These are phyloP conservation scores for Dreissena polymorpha DNA, from an alignment of 1,140 invertebrate genomes.

Conservation along the genomic window DNA sequence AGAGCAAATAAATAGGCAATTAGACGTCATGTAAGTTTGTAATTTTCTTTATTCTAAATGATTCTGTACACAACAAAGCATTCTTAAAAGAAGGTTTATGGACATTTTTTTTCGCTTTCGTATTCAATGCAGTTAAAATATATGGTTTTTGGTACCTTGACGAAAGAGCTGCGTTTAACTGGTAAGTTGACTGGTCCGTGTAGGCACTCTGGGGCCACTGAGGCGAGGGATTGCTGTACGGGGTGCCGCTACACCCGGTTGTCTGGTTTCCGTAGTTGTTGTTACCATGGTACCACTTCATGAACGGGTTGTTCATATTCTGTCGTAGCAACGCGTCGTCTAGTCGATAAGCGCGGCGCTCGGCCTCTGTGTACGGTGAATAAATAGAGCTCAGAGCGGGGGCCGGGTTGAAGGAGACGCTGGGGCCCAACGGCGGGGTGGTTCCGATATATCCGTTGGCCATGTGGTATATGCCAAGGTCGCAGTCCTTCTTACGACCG, in stretches of 20 bases:
- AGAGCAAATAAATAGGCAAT: background rate
- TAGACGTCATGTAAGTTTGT: background rate
- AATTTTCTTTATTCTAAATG: background rate
- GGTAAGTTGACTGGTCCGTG: slow-evolving; percentile 64
- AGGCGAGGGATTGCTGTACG: slow-evolving; percentile 61
- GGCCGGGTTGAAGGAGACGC: slow-evolving; percentile 63
- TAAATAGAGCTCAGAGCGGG: slow-evolving; percentile 72
- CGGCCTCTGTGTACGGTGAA: slow-evolving; percentile 76
- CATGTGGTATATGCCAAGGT: slow-evolving; percentile 72
- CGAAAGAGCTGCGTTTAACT: slow-evolving; percentile 49
- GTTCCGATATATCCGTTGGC: slow-evolving; percentile 68
- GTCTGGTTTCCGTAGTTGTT: slow-evolving; percentile 60
- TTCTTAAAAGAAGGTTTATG: background rate
- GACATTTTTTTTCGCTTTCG: background rate
- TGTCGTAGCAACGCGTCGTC: slow-evolving; percentile 74
- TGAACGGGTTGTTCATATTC: slow-evolving; percentile 76
- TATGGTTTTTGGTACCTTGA: slow-evolving; percentile 26
- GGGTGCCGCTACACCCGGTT: slow-evolving; percentile 59
- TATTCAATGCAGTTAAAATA: background rate
- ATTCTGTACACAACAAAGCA: background rate
- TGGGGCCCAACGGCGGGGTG: slow-evolving; percentile 55
- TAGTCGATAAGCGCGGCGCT: slow-evolving; percentile 73
- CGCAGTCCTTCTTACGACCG: slow-evolving; percentile 74
- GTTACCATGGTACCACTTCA: slow-evolving; percentile 75
- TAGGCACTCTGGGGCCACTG: slow-evolving; percentile 70